Base-by-base conservation (phyloP, 2,113 vertebrate genomes). In the Malurus melanocephalus region DNA sequence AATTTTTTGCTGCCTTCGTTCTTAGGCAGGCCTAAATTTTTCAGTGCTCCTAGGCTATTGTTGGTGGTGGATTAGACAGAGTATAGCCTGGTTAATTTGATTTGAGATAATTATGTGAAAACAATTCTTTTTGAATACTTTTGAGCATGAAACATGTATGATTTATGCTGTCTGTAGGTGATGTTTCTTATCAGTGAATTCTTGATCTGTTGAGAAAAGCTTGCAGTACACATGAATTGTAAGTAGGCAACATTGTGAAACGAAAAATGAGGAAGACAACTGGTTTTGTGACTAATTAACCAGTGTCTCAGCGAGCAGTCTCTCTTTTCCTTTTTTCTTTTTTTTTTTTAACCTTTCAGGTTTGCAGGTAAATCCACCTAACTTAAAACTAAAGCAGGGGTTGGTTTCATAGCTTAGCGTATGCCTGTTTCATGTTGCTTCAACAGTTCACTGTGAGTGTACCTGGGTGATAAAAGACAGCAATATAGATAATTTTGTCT, bases 211-310 rank as follows among this genome's bases (percentile, higher is more conserved):
- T 3, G 1, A 45, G 62, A 89, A 71, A 20, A 73, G 7, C 24
- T 80, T 88, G 59, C 7, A 30, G 16, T 75, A n/a, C 5, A 11
- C 1, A 0, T 7, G 68, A 42, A 19, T 53, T 2, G 0, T 55
- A 55, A 46, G 8, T 6, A 65, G 66, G 26, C 24, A 46, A 24
- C 21, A 20, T 5, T 71, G 28, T 65, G 64, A 64, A 62, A 30
- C 71, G n/a, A 32, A n/a, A 77, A 66, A 59, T 2, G 1, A 1
- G 1, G 13, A 76, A 87, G n/a, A 53, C 28, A 40, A 1, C 13
- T 93, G 68, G 8, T 24, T 88, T 67, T 87, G 18, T 62, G 42
- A 21, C n/a, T 85, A 32, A 64, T 75, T 59, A 85, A 19, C 13
- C 18, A 38, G 21, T 80, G 6, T 9, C 23, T 87, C 12, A 57